Percentiles rank a stretch among this genome's conserved stretches.
Evolutionary conservation across 2,797 vertebrate species (phyloP).

Genomic region (Ataeniobius toweri): DNA sequence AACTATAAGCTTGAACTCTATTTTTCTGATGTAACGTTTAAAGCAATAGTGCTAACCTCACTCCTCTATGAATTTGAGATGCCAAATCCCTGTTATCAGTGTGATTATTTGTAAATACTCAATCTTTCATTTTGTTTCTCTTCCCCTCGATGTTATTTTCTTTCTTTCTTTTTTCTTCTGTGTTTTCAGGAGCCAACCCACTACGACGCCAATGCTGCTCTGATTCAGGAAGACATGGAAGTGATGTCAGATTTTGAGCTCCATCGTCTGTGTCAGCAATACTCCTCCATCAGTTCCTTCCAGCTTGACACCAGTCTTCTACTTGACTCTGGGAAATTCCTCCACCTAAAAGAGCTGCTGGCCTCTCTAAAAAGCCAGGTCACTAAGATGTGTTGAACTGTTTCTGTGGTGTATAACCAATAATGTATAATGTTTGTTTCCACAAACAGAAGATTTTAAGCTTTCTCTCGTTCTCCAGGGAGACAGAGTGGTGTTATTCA

Average conservation of each 20-base stretch:
- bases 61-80: not conserved
- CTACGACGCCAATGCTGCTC: conserved; percentile 87
- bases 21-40: not conserved
- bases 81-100: not conserved
- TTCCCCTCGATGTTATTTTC: not conserved
- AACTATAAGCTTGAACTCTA: not conserved
- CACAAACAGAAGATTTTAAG: not conserved
- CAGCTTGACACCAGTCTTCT: conserved; percentile 85
- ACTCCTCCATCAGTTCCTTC: conserved; percentile 84
- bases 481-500: conserved; percentile 93
- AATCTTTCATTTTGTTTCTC: not conserved
- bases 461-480: conserved; percentile 76
- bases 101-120: not conserved
- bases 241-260: conserved; percentile 98
- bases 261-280: conserved; percentile 91
- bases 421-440: not conserved
- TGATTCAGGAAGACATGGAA: conserved; percentile 98
- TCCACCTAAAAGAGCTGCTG: conserved; percentile 82
- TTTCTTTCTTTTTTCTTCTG: not conserved
- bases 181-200: conserved; percentile 91
- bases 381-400: conserved; percentile 30
- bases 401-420: not conserved
- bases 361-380: conserved; percentile 87
- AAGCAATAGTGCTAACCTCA: not conserved
- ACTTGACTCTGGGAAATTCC: conserved; percentile 95